Conservation (phyloP, 1,140 invertebrate genomes). For the Drosophila suzukii region DNA sequence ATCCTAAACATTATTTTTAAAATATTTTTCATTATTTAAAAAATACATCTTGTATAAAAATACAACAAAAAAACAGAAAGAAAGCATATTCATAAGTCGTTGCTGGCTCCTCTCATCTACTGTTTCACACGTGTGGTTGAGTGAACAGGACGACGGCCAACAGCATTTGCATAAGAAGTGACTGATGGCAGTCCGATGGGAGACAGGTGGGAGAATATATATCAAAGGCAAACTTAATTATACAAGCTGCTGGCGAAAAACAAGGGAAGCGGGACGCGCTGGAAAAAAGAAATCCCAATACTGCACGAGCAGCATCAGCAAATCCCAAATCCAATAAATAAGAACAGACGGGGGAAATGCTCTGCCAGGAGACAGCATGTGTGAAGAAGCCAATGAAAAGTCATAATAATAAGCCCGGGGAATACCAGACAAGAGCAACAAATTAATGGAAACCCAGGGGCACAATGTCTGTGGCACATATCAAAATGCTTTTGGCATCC, state of each 20-base stretch:
- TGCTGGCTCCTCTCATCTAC: neutral
- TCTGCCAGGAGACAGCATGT: conserved; percentile 22
- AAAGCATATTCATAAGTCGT: conserved; percentile 14
- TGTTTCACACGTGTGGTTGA: conserved; percentile 5
- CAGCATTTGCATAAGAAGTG: conserved; percentile 60
- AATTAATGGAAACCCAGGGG: conserved; percentile 30
- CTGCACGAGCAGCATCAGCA: conserved; percentile 72
- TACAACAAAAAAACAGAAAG: no score
- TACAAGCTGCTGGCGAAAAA: conserved; percentile 41
- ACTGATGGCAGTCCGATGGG: conserved; percentile 56
- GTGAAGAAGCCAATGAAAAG: conserved; percentile 52
- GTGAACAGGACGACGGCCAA: conserved; percentile 27
- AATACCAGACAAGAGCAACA: conserved; percentile 48
- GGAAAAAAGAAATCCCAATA: conserved; percentile 58
- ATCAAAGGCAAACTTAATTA: conserved; percentile 73
- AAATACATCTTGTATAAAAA: no score
- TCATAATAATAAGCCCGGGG: conserved; percentile 69
- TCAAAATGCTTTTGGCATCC: conserved; percentile 22
- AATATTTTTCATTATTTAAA: no score
- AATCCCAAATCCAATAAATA: conserved; percentile 81
- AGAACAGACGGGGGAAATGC: conserved; percentile 45
- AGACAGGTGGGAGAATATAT: conserved; percentile 52
- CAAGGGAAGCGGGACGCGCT: conserved; percentile 21
- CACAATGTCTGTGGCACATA: conserved; percentile 22
- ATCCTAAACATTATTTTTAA: no score